Evolutionary conservation across 2,888 invertebrate genomes (phyloP).

Genomic region (Eupithecia tripunctaria): DNA sequence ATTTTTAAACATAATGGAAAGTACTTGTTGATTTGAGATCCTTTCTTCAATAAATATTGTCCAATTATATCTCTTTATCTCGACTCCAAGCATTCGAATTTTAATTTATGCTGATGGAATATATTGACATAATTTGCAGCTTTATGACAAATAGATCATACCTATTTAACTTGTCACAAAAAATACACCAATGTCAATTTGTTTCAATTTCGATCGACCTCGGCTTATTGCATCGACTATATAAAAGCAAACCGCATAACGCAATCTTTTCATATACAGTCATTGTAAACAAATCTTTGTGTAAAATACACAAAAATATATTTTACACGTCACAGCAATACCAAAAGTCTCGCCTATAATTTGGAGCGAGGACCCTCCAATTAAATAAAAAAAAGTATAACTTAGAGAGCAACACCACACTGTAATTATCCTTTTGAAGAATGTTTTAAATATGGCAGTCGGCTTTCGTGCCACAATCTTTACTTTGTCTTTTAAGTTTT

Average conservation of each 20-base stretch:
- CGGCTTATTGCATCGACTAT: neutral
- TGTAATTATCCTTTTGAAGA: conserved; percentile 66
- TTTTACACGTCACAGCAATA: conserved; percentile 39
- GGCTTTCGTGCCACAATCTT: conserved; percentile 47
- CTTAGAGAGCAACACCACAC: conserved; percentile 52
- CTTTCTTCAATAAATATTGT: no score
- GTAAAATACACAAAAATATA: conserved; percentile 30
- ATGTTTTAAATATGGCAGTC: conserved; percentile 61
- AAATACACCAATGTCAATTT: neutral
- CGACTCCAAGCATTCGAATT: no score
- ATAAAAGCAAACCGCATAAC: conserved; percentile 17
- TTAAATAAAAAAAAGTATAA: conserved; percentile 62
- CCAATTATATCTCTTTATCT: no score
- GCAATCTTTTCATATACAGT: neutral
- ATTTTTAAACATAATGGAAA: no score
- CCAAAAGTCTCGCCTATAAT: conserved; percentile 61
- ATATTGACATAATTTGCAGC: no score
- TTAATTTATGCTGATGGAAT: no score
- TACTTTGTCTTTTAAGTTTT: conserved; percentile 51
- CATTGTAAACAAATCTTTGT: conserved; percentile 9
- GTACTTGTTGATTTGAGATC: no score
- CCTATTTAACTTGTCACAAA: neutral
- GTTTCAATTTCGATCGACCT: neutral
- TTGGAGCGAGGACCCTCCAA: conserved; percentile 62
- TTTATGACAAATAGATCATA: no score